phyloP scores from a whole-genome alignment of 1,140 invertebrate genomes.

The Apis dorsata region DNA sequence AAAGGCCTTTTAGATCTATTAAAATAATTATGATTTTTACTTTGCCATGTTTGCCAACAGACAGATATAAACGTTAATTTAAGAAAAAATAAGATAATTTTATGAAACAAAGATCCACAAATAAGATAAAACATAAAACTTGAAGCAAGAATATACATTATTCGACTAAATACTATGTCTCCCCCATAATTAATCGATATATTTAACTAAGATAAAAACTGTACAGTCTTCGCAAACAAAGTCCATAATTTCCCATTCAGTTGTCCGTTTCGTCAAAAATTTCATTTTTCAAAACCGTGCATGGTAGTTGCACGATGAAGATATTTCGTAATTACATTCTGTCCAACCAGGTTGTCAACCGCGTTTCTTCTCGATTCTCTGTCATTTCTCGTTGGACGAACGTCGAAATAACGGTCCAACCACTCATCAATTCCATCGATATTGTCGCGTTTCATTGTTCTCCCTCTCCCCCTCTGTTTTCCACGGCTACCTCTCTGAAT shows the following conservation, averaged over 20 bases:
- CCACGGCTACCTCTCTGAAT: constrained; percentile 29
- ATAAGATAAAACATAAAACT: too few relatives aligned
- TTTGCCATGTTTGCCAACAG: too few relatives aligned
- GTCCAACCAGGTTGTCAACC: constrained; percentile 1
- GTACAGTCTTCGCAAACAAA: neutral
- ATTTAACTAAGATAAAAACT: too few relatives aligned
- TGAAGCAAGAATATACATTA: too few relatives aligned
- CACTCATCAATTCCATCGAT: constrained; percentile 31
- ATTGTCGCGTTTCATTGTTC: constrained; percentile 41
- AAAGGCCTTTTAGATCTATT: too few relatives aligned
- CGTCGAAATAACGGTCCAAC: neutral
- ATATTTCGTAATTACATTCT: constrained; percentile 36
- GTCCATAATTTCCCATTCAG: neutral
- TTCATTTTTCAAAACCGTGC: constrained; percentile 16
- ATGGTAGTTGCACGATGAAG: neutral
- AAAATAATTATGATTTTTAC: too few relatives aligned
- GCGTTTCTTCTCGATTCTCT: constrained; percentile 36
- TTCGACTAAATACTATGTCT: too few relatives aligned
- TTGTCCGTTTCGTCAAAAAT: neutral
- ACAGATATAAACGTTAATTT: too few relatives aligned
- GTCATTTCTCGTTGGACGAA: neutral
- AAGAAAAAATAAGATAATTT: too few relatives aligned
- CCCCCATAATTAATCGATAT: too few relatives aligned
- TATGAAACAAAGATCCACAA: too few relatives aligned
- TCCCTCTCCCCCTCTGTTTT: neutral